Evolutionary conservation across 1,140 invertebrate species (phyloP).

Genomic region (Cydia amplana): DNA sequence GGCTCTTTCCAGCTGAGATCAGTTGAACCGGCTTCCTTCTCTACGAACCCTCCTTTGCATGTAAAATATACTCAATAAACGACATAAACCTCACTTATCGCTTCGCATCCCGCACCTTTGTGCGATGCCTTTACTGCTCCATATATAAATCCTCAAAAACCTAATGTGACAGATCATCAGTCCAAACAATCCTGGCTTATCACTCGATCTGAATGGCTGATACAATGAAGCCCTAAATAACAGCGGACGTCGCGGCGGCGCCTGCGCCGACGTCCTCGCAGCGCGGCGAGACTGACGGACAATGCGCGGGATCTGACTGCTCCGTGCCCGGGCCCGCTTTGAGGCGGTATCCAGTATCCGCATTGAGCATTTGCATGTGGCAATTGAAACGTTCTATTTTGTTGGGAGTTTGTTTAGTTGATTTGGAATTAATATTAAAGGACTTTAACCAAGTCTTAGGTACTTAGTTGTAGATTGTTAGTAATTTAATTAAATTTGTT

Average conservation of each 20-base stretch:
- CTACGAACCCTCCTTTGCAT: too few species aligned
- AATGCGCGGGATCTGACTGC: not conserved
- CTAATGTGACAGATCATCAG: slow-evolving; percentile 32
- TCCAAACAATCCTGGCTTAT: slow-evolving; percentile 27
- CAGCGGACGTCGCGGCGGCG: slow-evolving; percentile 12
- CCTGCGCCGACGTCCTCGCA: slow-evolving; percentile 1
- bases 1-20: too few species aligned
- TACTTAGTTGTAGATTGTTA: too few species aligned
- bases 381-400: slow-evolving; percentile 19
- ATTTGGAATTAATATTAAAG: not conserved
- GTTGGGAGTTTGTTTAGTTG: not conserved
- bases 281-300: slow-evolving; percentile 11
- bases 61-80: not conserved
- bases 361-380: not conserved
- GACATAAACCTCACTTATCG: not conserved
- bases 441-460: not conserved
- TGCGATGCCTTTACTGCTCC: not conserved
- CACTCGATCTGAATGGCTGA: slow-evolving; percentile 21
- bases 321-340: not conserved
- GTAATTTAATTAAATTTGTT: too few species aligned
- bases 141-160: slow-evolving; percentile 28
- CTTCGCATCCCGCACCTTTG: not conserved
- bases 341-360: not conserved
- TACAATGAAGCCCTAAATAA: slow-evolving; percentile 30
- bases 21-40: too few species aligned